phyloP scores from a whole-genome alignment of 1,140 invertebrate genomes.

The Brachionus asplanchnoidis region DNA sequence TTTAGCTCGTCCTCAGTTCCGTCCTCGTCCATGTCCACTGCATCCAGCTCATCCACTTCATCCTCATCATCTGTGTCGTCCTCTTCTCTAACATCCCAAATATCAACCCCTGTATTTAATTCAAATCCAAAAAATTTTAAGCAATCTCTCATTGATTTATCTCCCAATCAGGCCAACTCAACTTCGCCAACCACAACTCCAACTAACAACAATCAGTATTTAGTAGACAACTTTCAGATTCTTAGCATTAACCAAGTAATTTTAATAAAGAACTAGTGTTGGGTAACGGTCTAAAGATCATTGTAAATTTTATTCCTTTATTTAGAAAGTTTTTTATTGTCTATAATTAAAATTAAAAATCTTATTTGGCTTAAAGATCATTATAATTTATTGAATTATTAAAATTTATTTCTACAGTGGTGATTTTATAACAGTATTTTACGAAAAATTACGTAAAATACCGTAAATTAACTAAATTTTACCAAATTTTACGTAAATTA shows the following conservation, averaged over 20 bases:
- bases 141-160: constrained; percentile 9
- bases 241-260: not conserved
- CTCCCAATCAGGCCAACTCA: not conserved
- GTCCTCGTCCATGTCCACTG: constrained; percentile 37
- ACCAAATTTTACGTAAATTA: too few relatives aligned
- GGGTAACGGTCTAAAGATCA: too few relatives aligned
- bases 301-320: too few relatives aligned
- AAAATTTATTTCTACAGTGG: too few relatives aligned
- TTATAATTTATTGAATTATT: too few relatives aligned
- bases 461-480: too few relatives aligned
- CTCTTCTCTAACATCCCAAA: constrained; percentile 5
- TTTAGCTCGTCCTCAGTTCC: constrained; percentile 5
- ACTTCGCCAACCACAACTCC: not conserved
- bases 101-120: constrained; percentile 4
- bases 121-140: not conserved
- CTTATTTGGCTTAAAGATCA: too few relatives aligned
- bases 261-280: not conserved
- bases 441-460: too few relatives aligned
- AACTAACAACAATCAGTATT: not conserved
- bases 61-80: constrained; percentile 24
- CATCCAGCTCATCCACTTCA: constrained; percentile 48
- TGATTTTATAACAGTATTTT: too few relatives aligned
- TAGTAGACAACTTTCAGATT: not conserved
- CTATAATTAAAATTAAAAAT: too few relatives aligned
- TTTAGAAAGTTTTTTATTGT: too few relatives aligned